Base-by-base conservation (phyloP, 2,797 vertebrate genomes). In the Muraenolepis orangiensis region DNA sequence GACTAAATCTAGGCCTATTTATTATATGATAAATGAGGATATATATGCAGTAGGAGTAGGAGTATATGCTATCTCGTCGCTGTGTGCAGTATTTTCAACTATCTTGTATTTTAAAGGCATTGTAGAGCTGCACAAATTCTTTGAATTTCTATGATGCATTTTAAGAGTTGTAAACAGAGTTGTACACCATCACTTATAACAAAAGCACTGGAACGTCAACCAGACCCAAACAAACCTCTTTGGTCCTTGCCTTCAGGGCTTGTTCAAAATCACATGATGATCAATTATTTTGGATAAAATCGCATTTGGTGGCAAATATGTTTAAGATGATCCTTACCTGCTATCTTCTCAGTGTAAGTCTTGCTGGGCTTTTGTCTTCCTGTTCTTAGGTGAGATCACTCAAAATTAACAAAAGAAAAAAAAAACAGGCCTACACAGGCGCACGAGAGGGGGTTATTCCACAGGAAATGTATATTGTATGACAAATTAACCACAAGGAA, bases 401-500 rank as follows among this genome's bases (percentile, higher is more conserved):
- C 66, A 84, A 78, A 64, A 75, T 70, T 67, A 72, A 71, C 20
- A 72, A 75, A 51, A 29, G 29, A 30, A 66, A 28, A 29, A 8
- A 28, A 29, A 14, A 13, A 29, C 61, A n/a, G n/a, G n/a, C n/a
- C 0, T 30, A 29, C 28, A 66, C 26, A 66, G 64, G 26, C 67
- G 38, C 29, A 82, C 81, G 38, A 79, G 71, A 76, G 75, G 73
- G 77, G 78, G 73, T 82, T 82, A 74, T 83, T 85, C 75, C 79
- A 87, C 85, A 90, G 88, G 88, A 90, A 87, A 88, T 80, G 70
- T 0, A 80, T 84, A 85, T 78, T 8, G 69, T 72, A 36, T 32
- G 51, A 72, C 42, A 79, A 69, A 34, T 34, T 66, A 76, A 72
- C 28, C 46, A 70, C 16, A n/a, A 80, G 36, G 73, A 78, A 72